Conservation (phyloP, 2,797 vertebrate genomes). For the Lepidocolaptes lacrymiger region DNA sequence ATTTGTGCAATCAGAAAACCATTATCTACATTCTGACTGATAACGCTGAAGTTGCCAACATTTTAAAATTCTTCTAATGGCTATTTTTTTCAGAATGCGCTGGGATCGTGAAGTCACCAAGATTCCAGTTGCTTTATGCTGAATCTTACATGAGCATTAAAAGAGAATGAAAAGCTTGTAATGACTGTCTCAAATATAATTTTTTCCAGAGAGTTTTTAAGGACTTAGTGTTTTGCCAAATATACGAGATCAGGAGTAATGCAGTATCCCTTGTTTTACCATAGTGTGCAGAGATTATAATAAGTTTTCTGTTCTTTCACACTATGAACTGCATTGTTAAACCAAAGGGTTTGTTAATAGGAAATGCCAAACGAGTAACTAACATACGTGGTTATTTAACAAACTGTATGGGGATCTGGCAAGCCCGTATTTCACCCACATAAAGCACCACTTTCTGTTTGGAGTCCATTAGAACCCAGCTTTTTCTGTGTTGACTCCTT, state of each 20-base stretch:
- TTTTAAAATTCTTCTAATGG: not conserved
- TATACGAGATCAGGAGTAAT: not conserved
- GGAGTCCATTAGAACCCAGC: not conserved
- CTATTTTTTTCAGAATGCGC: not conserved
- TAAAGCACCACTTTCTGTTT: not conserved
- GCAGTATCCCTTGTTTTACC: not conserved
- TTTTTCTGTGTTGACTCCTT: not conserved
- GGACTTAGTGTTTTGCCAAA: not conserved
- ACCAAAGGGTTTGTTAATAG: not conserved
- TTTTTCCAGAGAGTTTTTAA: not conserved
- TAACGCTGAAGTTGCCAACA: constrained; percentile 2
- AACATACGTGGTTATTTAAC: rapidly evolving
- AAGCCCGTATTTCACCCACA: not conserved
- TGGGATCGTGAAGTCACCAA: not conserved
- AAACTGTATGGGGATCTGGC: not conserved
- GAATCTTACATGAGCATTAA: not conserved
- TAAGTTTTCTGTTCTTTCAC: not conserved
- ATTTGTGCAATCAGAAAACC: constrained; percentile 56
- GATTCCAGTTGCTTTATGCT: constrained; percentile 1
- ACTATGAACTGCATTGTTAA: not conserved
- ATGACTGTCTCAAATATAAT: not conserved
- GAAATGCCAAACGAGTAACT: not conserved
- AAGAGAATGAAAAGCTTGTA: not conserved
- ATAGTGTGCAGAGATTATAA: not conserved
- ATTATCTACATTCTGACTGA: constrained; percentile 36